A percentile compares a stretch with the other conserved stretches of the same genome.
Conservation (phyloP, 2,113 vertebrate species). For the Litocranius walleri region DNA sequence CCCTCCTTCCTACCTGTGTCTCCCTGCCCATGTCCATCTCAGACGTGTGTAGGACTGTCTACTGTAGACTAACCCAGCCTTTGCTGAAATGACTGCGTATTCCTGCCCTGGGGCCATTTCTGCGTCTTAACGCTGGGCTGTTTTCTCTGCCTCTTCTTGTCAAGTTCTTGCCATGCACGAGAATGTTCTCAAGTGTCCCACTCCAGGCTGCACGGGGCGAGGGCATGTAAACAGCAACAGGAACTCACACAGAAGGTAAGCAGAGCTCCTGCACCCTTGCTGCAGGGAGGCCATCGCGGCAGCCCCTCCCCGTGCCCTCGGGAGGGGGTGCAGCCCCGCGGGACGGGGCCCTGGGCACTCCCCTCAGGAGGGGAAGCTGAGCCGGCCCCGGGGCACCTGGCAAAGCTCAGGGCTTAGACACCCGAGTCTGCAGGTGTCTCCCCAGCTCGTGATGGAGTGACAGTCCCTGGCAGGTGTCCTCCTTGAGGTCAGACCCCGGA, state of each 20-base stretch:
- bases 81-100: conserved; percentile 74
- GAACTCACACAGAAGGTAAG: conserved; percentile 99
- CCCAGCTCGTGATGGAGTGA: too few relatives aligned
- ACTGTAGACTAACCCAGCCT: conserved; percentile 74
- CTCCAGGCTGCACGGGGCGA: conserved; percentile 99
- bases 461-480: neutral
- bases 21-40: conserved; percentile 77
- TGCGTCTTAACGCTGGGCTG: conserved; percentile 84
- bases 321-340: conserved; percentile 45
- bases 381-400: conserved; percentile 35
- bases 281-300: conserved; percentile 68
- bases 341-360: conserved; percentile 66
- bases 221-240: conserved; percentile 99
- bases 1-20: conserved; percentile 55
- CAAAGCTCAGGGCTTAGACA: neutral
- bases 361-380: conserved; percentile 50
- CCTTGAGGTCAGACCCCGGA: fast-evolving
- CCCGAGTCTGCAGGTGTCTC: neutral
- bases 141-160: conserved; percentile 91
- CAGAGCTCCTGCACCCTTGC: conserved; percentile 65
- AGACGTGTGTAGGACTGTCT: conserved; percentile 76
- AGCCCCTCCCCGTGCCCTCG: conserved; percentile 57
- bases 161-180: conserved; percentile 99
- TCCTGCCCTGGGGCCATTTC: conserved; percentile 78
- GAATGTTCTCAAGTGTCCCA: conserved; percentile 99